Conservation (phyloP, 2,888 invertebrate genomes). For the Octodonta nipae region DNA sequence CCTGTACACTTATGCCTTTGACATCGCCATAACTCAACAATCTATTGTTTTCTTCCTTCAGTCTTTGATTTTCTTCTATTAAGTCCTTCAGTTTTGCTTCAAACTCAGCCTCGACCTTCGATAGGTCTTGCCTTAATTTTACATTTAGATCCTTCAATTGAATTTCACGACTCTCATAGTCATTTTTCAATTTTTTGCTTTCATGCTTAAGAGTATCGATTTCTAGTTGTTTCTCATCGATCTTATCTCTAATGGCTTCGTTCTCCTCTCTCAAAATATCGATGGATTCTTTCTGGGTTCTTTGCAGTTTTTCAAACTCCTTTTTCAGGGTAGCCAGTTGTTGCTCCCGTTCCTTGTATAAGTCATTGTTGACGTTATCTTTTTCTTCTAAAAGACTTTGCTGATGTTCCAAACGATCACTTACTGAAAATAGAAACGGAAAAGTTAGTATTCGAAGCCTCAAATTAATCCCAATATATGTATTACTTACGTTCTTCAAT, state of each 20-base stretch:
- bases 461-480: no score
- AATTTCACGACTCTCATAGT: constrained; percentile 27
- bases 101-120: constrained; percentile 8
- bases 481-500: no score
- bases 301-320: constrained; percentile 30
- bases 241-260: constrained; percentile 32
- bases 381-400: no score
- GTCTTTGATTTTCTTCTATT: constrained; percentile 23
- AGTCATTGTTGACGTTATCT: no score
- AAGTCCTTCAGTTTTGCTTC: constrained; percentile 16
- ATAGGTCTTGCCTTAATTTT: constrained; percentile 22
- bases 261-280: constrained; percentile 33
- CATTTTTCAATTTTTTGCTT: constrained; percentile 25
- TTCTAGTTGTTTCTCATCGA: constrained; percentile 28
- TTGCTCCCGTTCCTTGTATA: constrained; percentile 26
- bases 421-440: no score
- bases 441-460: no score
- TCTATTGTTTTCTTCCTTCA: constrained; percentile 29
- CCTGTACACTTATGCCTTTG: constrained; percentile 30
- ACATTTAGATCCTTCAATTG: constrained; percentile 19
- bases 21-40: constrained; percentile 27
- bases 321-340: constrained; percentile 25
- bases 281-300: constrained; percentile 28
- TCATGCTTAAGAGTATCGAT: constrained; percentile 17
- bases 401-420: no score